Evolutionary conservation across 1,140 invertebrate genomes (phyloP).

Genomic region (Acromyrmex heyeri): DNA sequence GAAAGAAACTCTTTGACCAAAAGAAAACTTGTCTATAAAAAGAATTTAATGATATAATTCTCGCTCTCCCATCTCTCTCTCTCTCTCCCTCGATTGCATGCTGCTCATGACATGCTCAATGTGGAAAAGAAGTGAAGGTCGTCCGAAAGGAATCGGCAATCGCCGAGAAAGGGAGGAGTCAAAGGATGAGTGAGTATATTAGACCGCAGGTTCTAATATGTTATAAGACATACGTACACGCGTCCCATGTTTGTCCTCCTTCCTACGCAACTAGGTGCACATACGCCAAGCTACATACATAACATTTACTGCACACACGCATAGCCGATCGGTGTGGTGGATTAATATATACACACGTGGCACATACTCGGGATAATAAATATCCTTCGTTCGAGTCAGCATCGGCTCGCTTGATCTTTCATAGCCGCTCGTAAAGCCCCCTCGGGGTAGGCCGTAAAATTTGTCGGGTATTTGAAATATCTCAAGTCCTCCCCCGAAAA

Average conservation of each 20-base stretch:
- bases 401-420: slow-evolving; percentile 81
- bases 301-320: slow-evolving; percentile 7
- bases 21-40: not conserved
- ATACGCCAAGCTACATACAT: slow-evolving; percentile 29
- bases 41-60: slow-evolving; percentile 2
- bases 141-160: slow-evolving; percentile 53
- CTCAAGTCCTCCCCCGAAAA: slow-evolving; percentile 57
- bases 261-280: slow-evolving; percentile 20
- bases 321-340: slow-evolving; percentile 11
- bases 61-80: too few species aligned
- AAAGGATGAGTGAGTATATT: slow-evolving; percentile 61
- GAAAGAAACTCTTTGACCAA: not conserved
- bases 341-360: slow-evolving; percentile 45
- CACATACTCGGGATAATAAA: slow-evolving; percentile 77
- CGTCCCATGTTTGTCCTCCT: slow-evolving; percentile 41
- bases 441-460: slow-evolving; percentile 75
- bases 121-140: slow-evolving; percentile 27
- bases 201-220: slow-evolving; percentile 68
- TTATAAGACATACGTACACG: slow-evolving; percentile 61
- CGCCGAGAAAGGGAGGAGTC: not conserved
- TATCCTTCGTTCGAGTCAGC: slow-evolving; percentile 78
- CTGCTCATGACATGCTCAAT: not conserved
- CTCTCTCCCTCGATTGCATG: not conserved
- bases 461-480: slow-evolving; percentile 76
- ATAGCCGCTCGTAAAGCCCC: slow-evolving; percentile 77